Conservation (phyloP, 2,797 vertebrate genomes). For the Spinus pinus region DNA sequence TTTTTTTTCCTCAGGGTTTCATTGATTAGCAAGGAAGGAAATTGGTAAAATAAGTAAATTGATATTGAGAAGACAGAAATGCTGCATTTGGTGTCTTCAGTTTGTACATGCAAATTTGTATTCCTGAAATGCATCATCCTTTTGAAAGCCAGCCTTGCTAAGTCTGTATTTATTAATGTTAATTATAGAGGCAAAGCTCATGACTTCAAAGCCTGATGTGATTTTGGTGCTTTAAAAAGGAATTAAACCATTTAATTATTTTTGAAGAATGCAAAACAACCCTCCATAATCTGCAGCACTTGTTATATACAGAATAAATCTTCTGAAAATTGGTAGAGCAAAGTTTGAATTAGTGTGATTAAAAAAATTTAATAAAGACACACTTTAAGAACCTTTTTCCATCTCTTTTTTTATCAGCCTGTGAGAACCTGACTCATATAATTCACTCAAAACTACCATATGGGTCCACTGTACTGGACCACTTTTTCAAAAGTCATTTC, state of each 20-base stretch:
- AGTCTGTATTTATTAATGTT: constrained; percentile 15
- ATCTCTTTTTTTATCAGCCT: background rate
- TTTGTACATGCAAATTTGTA: background rate
- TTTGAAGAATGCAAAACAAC: background rate
- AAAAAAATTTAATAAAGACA: background rate
- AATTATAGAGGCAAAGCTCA: constrained; percentile 1
- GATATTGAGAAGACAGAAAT: background rate
- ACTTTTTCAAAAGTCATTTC: background rate
- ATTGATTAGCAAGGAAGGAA: background rate
- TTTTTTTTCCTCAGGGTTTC: background rate
- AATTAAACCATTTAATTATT: constrained; percentile 21
- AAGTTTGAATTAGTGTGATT: background rate
- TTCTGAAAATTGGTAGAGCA: background rate
- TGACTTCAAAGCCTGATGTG: background rate
- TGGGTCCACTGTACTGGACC: background rate
- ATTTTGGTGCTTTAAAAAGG: background rate
- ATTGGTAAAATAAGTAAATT: background rate
- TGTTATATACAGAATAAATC: background rate
- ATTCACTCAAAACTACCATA: background rate
- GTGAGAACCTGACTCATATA: background rate
- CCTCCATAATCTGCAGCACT: background rate
- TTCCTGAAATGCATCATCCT: constrained; percentile 3
- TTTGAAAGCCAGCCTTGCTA: constrained; percentile 11
- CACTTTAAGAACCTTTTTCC: background rate
- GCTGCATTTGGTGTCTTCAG: background rate